phyloP scores from a whole-genome alignment of 2,113 vertebrate genomes.

The Prolemur simus region DNA sequence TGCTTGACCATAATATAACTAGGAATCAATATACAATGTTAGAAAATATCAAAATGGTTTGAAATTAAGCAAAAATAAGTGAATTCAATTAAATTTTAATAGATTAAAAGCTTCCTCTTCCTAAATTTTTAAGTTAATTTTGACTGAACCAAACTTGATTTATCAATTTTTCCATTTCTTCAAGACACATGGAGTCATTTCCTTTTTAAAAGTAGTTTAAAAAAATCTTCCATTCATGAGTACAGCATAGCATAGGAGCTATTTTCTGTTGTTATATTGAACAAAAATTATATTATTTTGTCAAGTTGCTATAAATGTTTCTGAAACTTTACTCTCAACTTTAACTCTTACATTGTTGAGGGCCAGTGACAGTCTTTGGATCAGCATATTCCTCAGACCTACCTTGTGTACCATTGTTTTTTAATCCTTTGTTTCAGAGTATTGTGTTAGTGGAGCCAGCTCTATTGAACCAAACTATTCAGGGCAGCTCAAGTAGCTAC shows the following conservation, averaged over 20 bases:
- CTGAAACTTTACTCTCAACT: background rate
- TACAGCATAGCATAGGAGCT: background rate
- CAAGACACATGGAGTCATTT: background rate
- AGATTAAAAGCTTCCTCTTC: background rate
- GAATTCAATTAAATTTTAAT: background rate
- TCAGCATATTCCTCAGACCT: background rate
- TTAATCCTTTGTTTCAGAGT: background rate
- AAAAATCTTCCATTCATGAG: background rate
- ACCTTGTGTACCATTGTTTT: background rate
- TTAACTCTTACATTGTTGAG: background rate
- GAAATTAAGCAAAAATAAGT: background rate
- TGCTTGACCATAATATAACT: background rate
- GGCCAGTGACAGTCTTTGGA: no score
- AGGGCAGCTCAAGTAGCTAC: background rate
- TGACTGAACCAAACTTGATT: background rate
- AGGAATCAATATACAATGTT: background rate
- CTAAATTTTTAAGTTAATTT: background rate
- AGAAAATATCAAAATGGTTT: background rate
- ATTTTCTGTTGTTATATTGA: background rate
- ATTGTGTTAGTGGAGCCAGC: rapidly evolving
- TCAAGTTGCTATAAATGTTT: background rate
- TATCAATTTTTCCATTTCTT: background rate
- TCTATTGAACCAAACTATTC: background rate
- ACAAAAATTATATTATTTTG: background rate
- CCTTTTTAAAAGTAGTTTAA: background rate